These are phyloP conservation scores for Cephalopholis sonnerati DNA, from an alignment of 2,113 vertebrate genomes.

Conservation along the genomic window DNA sequence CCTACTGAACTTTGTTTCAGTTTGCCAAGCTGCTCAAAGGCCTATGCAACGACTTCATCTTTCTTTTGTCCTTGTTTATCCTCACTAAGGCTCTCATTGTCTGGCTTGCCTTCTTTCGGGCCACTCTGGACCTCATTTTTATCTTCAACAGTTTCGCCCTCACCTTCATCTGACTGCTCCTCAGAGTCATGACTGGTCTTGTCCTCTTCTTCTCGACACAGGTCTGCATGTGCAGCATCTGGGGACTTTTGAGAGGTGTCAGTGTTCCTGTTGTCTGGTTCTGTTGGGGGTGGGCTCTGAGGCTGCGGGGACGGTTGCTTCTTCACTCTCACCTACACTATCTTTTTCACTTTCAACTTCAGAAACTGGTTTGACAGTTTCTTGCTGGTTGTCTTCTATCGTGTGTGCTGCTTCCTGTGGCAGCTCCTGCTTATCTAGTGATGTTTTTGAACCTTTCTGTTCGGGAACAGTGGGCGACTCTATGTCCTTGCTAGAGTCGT, in stretches of 20 bases:
- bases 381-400: background rate
- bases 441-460: background rate
- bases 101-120: background rate
- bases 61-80: background rate
- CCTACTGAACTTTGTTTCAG: background rate
- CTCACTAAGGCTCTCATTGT: background rate
- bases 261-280: background rate
- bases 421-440: background rate
- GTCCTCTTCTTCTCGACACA: background rate
- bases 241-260: rapidly evolving
- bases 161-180: background rate
- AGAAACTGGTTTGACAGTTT: background rate
- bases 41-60: background rate
- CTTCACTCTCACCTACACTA: background rate
- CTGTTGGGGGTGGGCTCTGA: background rate
- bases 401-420: background rate
- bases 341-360: background rate
- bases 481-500: background rate
- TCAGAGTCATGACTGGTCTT: background rate
- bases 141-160: background rate
- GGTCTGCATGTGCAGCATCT: rapidly evolving
- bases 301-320: background rate
- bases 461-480: background rate
- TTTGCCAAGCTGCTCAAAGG: background rate
- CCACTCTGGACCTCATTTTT: background rate